phyloP scores from a whole-genome alignment of 2,888 invertebrate species.

The Epinotia ramella region DNA sequence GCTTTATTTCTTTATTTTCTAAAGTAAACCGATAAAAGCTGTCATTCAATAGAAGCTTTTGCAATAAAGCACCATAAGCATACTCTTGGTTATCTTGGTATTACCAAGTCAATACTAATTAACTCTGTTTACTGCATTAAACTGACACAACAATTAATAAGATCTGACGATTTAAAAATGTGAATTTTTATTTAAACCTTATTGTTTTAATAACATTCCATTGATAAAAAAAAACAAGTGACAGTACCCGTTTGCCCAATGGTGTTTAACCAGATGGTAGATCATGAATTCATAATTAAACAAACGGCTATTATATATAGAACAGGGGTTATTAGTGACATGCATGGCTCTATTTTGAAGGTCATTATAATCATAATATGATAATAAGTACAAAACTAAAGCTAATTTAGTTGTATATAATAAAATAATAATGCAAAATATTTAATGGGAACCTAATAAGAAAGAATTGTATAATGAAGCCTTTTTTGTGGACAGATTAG shows the following conservation, averaged over 20 bases:
- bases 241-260: conserved; percentile 10
- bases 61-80: too few species aligned
- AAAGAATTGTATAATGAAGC: too few species aligned
- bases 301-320: conserved; percentile 26
- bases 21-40: too few species aligned
- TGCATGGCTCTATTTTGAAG: conserved; percentile 29
- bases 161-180: too few species aligned
- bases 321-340: conserved; percentile 39
- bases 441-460: neutral
- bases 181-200: too few species aligned
- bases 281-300: conserved; percentile 21
- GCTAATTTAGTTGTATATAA: neutral
- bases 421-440: neutral
- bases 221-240: conserved; percentile 1
- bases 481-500: neutral
- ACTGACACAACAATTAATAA: too few species aligned
- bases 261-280: conserved; percentile 33
- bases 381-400: neutral
- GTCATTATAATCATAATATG: neutral
- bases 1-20: too few species aligned
- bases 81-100: too few species aligned
- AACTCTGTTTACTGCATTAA: too few species aligned
- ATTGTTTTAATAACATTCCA: conserved; percentile 3
- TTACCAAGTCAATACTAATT: too few species aligned
- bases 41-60: too few species aligned